phyloP scores from a whole-genome alignment of 2,113 vertebrate genomes.

The Gambusia affinis region DNA sequence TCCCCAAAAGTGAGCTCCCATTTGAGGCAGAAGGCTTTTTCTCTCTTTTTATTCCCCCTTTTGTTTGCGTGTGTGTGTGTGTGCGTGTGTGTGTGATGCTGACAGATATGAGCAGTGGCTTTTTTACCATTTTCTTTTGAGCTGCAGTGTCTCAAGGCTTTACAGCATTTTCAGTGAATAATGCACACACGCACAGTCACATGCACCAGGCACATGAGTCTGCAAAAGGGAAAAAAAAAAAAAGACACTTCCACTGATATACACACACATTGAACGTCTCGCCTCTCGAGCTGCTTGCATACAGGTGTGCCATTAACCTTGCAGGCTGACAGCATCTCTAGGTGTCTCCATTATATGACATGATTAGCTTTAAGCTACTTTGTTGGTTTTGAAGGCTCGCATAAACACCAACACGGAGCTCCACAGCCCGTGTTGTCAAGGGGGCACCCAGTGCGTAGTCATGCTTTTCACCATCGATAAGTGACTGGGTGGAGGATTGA shows the following conservation, averaged over 20 bases:
- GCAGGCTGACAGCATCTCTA: slow-evolving; percentile 43
- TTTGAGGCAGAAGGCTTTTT: slow-evolving; percentile 3
- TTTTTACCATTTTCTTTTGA: slow-evolving; percentile 44
- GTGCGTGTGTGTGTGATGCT: slow-evolving; percentile 23
- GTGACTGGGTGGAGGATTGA: slow-evolving; percentile 41
- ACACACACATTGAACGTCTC: neutral
- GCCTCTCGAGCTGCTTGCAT: slow-evolving; percentile 6
- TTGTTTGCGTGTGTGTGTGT: too few relatives aligned
- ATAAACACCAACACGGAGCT: neutral
- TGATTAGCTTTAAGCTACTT: slow-evolving; percentile 59
- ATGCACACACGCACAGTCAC: slow-evolving; percentile 35
- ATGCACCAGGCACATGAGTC: slow-evolving; percentile 19
- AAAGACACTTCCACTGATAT: neutral
- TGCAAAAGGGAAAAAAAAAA: slow-evolving; percentile 4
- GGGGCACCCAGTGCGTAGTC: slow-evolving; percentile 50
- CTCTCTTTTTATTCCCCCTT: neutral
- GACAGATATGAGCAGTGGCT: slow-evolving; percentile 54
- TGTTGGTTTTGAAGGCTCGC: slow-evolving; percentile 35
- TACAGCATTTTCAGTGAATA: slow-evolving; percentile 30
- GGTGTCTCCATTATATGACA: slow-evolving; percentile 63
- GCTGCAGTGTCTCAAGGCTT: slow-evolving; percentile 34
- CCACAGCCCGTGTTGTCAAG: slow-evolving; percentile 42
- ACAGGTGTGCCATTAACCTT: slow-evolving; percentile 70
- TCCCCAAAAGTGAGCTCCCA: neutral
- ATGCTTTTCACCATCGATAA: slow-evolving; percentile 70